Base-by-base conservation (phyloP, 2,888 invertebrate genomes). In the Cataglyphis livida region DNA sequence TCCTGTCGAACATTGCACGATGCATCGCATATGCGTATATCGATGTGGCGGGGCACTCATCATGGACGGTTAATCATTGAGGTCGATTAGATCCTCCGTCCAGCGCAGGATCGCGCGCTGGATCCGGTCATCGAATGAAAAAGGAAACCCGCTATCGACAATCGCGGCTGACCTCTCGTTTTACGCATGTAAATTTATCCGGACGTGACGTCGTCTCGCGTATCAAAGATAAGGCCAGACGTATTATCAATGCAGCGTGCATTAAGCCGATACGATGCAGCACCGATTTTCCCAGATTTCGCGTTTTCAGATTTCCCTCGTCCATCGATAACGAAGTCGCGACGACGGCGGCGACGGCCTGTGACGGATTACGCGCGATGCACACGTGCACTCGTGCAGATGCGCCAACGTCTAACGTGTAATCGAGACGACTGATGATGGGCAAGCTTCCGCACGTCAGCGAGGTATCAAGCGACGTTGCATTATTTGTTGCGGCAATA, bases 161-260 rank as follows among this genome's bases (percentile, higher is more conserved):
- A 86, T 85, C 87, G 85, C 62, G n/a, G 71, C 6, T 35, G 44
- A 81, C 75, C 88, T 87, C 90, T 92, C 91, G 91, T 91, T 93
- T 92, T 91, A 93, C 92, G 92, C 92, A 92, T 94, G 92, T 92
- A 93, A 93, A 94, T 93, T 94, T 93, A 92, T 93, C 93, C 94
- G 94, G 94, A 94, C 92, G 93, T 94, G 94, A 94, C 93, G 93
- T 91, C 91, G 90, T 88, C 86, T 89, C 88, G 88, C 85, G 82
- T 85, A 87, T 87, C 86, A 89, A 88, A 90, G 90, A 91, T 92
- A 92, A 93, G 91, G 92, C 92, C 93, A 92, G 93, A 57, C 38
- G 6, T 92, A 90, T 91, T 92, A 91, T 92, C 92, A 93, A 38
- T 93, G 93, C 92, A 92, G 88, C 88, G 92, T 92, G 92, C 91